Evolutionary conservation across 2,797 vertebrate genomes (phyloP).

Genomic region (Myotis myotis): DNA sequence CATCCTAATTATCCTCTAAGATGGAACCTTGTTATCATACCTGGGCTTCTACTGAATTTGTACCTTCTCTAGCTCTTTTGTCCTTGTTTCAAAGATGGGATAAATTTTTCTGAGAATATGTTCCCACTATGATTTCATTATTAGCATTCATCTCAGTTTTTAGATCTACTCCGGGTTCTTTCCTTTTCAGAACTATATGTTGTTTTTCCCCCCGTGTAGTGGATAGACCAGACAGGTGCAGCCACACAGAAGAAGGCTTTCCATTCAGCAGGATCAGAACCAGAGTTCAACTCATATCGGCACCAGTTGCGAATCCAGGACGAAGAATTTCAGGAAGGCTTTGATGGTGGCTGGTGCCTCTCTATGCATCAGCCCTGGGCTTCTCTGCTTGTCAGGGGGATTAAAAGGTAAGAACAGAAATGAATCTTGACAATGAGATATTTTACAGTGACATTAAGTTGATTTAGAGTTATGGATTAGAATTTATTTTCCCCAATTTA

Average conservation of each 20-base stretch:
- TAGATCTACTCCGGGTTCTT: neutral
- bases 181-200: neutral
- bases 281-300: slow-evolving; percentile 74
- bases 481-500: neutral
- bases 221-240: slow-evolving; percentile 90
- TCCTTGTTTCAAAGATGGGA: slow-evolving; percentile 8
- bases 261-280: slow-evolving; percentile 41
- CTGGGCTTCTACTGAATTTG: slow-evolving; percentile 8
- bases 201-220: slow-evolving; percentile 84
- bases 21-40: neutral
- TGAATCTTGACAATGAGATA: slow-evolving; percentile 6
- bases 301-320: slow-evolving; percentile 93
- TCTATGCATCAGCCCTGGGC: slow-evolving; percentile 99
- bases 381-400: slow-evolving; percentile 92
- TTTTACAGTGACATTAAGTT: slow-evolving; percentile 27
- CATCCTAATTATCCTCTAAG: slow-evolving; percentile 11
- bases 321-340: slow-evolving; percentile 95
- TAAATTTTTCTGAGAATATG: slow-evolving; percentile 46
- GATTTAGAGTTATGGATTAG: neutral
- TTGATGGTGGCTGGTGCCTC: slow-evolving; percentile 96
- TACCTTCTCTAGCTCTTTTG: slow-evolving; percentile 4
- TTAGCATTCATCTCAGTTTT: neutral
- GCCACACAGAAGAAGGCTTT: slow-evolving; percentile 75
- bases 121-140: neutral
- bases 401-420: slow-evolving; percentile 90